A percentile compares a stretch with the other conserved stretches of the same genome.
These are phyloP conservation scores for Platysternon megacephalum DNA, from an alignment of 2,113 vertebrate species.

Conservation along the genomic window DNA sequence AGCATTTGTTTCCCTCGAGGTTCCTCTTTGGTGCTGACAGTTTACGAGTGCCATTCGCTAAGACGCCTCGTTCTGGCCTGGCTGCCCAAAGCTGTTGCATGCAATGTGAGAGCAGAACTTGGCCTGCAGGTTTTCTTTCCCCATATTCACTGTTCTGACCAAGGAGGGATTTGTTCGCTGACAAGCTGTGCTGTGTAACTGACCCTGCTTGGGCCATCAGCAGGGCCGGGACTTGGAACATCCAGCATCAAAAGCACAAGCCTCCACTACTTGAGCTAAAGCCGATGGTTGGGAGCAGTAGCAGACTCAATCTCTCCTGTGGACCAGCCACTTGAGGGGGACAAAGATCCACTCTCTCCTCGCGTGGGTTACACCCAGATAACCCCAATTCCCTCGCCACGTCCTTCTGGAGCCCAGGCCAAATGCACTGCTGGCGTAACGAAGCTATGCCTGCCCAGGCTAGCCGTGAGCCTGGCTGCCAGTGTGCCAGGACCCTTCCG, in stretches of 20 bases:
- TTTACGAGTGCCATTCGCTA: too few relatives aligned
- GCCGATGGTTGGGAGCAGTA: too few relatives aligned
- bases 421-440: fast-evolving
- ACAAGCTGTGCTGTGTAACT: neutral
- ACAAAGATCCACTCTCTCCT: neutral
- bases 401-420: neutral
- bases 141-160: neutral
- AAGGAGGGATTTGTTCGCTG: neutral
- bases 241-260: neutral
- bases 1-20: neutral
- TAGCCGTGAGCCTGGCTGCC: neutral
- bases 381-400: neutral
- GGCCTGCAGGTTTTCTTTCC: neutral
- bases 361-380: neutral
- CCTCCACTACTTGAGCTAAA: neutral
- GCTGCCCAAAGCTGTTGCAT: too few relatives aligned
- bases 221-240: neutral
- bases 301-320: neutral
- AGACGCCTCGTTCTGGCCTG: too few relatives aligned
- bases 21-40: neutral
- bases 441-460: neutral
- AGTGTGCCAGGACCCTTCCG: neutral
- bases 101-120: too few relatives aligned
- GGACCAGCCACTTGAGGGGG: neutral
- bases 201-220: too few relatives aligned